phyloP scores from a whole-genome alignment of 2,113 vertebrate species.

The Hemichromis elongatus region DNA sequence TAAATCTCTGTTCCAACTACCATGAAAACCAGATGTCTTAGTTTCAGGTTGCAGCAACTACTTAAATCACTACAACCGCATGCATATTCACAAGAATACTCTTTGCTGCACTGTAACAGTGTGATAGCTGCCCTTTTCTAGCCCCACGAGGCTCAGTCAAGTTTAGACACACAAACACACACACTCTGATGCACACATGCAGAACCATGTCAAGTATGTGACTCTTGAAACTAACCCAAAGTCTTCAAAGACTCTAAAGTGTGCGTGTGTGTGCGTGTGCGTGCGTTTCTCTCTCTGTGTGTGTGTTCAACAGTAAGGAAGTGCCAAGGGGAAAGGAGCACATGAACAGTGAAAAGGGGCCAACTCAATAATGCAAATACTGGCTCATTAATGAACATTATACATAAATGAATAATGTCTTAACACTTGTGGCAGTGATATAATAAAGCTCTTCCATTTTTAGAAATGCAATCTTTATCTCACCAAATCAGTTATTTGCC shows the following conservation, averaged over 20 bases:
- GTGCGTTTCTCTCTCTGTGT: not conserved
- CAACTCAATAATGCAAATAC: slow-evolving; percentile 63
- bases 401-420: slow-evolving; percentile 55
- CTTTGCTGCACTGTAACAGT: not conserved
- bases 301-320: slow-evolving; percentile 7
- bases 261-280: accelerated
- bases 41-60: not conserved
- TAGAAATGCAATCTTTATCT: slow-evolving; percentile 14
- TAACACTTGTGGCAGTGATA: slow-evolving; percentile 35
- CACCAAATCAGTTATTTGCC: not conserved
- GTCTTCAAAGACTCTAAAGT: not conserved
- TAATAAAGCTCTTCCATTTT: slow-evolving; percentile 32
- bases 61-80: not conserved
- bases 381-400: slow-evolving; percentile 56
- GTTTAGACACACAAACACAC: not conserved
- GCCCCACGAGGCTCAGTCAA: not conserved
- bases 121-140: not conserved
- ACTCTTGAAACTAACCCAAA: not conserved
- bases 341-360: slow-evolving; percentile 37
- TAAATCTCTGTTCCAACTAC: not conserved
- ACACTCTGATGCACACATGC: not conserved
- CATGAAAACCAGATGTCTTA: not conserved
- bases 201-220: not conserved
- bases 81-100: not conserved
- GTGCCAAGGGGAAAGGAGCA: slow-evolving; percentile 29